phyloP scores from a whole-genome alignment of 2,113 vertebrate genomes.

The Menidia beryllina region DNA sequence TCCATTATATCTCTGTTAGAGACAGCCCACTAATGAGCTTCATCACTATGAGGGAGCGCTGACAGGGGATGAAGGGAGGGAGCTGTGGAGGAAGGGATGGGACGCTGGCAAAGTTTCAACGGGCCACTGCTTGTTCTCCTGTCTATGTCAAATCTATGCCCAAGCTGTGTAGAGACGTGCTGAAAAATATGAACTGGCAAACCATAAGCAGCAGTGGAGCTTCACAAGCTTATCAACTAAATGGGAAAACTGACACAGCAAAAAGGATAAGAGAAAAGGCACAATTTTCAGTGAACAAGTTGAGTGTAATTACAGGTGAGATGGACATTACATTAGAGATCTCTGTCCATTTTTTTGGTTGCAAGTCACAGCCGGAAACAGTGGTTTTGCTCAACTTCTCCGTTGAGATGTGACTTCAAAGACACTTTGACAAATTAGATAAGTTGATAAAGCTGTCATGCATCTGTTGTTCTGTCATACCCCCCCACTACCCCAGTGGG shows the following conservation, averaged over 20 bases:
- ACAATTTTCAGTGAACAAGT: neutral
- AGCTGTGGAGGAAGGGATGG: conserved; percentile 6
- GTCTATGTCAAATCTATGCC: conserved; percentile 15
- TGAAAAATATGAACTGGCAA: conserved; percentile 27
- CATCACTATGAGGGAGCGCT: conserved; percentile 57
- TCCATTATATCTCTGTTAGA: conserved; percentile 33
- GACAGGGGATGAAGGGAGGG: conserved; percentile 53
- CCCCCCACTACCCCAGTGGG: no score
- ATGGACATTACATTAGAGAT: neutral
- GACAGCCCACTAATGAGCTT: conserved; percentile 69
- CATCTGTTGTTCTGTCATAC: neutral
- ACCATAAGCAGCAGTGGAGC: neutral
- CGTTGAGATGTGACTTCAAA: conserved; percentile 27
- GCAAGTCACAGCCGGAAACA: conserved; percentile 3
- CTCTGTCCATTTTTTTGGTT: conserved; percentile 4
- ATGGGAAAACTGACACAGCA: neutral
- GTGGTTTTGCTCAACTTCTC: conserved; percentile 26
- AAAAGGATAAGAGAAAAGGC: neutral
- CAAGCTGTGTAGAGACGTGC: conserved; percentile 4
- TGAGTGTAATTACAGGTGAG: conserved; percentile 16
- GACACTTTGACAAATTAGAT: conserved; percentile 6
- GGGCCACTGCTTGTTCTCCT: conserved; percentile 15
- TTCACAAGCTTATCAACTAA: conserved; percentile 12
- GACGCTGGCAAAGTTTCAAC: conserved; percentile 37
- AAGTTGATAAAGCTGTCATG: conserved; percentile 24